Percentiles rank a stretch among this genome's conserved stretches.
Evolutionary conservation across 2,797 vertebrate genomes (phyloP).

Genomic region (Threskiornis aethiopicus): DNA sequence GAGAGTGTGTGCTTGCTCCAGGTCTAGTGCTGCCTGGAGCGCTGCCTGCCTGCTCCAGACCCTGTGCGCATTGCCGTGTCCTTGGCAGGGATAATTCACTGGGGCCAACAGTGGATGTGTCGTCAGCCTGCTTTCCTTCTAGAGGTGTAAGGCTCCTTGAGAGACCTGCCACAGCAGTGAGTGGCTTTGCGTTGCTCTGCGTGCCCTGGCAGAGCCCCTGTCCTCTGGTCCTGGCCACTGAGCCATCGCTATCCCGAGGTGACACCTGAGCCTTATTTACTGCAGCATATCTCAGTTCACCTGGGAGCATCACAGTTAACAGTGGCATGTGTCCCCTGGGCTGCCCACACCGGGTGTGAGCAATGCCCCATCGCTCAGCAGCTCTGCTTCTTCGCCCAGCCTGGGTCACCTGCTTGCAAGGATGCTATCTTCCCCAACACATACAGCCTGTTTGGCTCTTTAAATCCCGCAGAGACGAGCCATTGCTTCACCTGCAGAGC

Average conservation of each 20-base stretch:
- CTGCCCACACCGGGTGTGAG: neutral
- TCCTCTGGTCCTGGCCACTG: too few species aligned
- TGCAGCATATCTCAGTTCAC: rapidly evolving
- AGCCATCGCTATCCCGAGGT: rapidly evolving
- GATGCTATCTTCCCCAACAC: rapidly evolving
- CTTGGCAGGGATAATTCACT: neutral
- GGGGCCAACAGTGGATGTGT: neutral
- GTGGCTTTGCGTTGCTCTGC: neutral
- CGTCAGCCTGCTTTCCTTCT: neutral
- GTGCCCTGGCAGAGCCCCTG: neutral
- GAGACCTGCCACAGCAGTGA: neutral
- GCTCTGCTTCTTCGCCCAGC: neutral
- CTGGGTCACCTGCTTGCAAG: neutral
- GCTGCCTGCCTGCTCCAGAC: neutral
- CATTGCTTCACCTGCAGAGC: neutral
- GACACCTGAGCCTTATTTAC: neutral
- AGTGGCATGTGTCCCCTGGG: neutral
- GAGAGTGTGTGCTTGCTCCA: neutral
- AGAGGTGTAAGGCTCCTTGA: neutral
- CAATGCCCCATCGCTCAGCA: neutral
- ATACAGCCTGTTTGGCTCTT: neutral
- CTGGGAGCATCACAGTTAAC: neutral
- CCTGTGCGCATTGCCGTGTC: rapidly evolving
- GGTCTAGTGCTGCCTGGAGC: neutral
- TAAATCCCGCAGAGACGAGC: neutral